A percentile compares a stretch with the other conserved stretches of the same genome.
Evolutionary conservation across 2,113 vertebrate species (phyloP).

Genomic region (Mobula birostris): DNA sequence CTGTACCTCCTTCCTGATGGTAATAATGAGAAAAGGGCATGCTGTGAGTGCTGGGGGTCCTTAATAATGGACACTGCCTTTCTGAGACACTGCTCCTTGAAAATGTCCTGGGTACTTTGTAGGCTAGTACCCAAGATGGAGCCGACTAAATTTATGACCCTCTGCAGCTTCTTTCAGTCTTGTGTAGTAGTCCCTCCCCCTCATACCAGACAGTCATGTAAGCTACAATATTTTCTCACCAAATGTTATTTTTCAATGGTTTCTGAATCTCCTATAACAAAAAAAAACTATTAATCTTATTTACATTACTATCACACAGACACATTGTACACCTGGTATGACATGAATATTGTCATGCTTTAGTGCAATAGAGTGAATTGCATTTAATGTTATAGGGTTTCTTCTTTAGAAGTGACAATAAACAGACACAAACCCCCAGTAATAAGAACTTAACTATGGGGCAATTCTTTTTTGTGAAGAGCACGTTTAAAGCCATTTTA

Average conservation of each 20-base stretch:
- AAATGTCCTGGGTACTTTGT: too few relatives aligned
- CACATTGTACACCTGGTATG: neutral
- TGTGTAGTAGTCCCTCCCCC: too few relatives aligned
- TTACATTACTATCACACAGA: neutral
- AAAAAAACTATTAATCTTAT: neutral
- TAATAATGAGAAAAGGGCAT: too few relatives aligned
- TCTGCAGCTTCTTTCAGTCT: too few relatives aligned
- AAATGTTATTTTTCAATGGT: neutral
- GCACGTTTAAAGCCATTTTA: too few relatives aligned
- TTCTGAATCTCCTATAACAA: neutral
- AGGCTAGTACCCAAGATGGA: too few relatives aligned
- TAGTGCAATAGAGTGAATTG: neutral
- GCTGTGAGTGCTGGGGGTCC: too few relatives aligned
- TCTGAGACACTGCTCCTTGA: too few relatives aligned
- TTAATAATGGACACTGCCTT: too few relatives aligned
- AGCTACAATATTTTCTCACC: neutral
- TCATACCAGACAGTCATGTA: too few relatives aligned
- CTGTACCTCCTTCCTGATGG: too few relatives aligned
- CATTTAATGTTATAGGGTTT: neutral
- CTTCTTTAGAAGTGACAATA: neutral
- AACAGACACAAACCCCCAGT: neutral
- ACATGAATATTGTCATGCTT: neutral
- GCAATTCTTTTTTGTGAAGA: neutral
- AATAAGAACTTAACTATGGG: neutral
- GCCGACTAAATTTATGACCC: too few relatives aligned